A percentile compares a stretch with the other conserved stretches of the same genome.
These are phyloP conservation scores for Balanococcus diminutus DNA, from an alignment of 2,888 invertebrate species.

Conservation along the genomic window DNA sequence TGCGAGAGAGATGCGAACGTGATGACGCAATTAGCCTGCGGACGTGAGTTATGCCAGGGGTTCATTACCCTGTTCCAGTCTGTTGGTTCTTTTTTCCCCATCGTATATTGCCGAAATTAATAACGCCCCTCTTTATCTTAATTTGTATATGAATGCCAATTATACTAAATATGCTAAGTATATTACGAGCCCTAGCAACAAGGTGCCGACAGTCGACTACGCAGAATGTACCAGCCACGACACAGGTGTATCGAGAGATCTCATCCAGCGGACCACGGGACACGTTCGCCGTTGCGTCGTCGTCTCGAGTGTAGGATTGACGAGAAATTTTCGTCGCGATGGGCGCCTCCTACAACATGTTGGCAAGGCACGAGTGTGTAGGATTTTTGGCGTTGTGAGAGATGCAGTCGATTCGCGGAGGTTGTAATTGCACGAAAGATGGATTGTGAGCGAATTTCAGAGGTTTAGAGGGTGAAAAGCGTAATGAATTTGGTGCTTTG, in stretches of 20 bases:
- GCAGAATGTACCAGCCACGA: too few species aligned
- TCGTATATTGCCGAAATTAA: background rate
- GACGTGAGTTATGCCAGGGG: background rate
- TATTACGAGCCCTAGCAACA: background rate
- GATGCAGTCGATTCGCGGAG: background rate
- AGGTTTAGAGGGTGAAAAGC: too few species aligned
- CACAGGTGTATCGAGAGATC: background rate
- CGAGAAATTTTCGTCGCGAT: background rate
- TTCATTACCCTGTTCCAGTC: background rate
- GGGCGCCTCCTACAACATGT: background rate
- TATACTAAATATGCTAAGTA: background rate
- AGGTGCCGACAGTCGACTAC: background rate
- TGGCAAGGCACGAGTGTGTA: background rate
- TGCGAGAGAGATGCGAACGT: background rate
- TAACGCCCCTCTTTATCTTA: conserved; percentile 14
- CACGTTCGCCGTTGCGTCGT: background rate
- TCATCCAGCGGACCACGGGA: background rate
- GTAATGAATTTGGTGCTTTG: too few species aligned
- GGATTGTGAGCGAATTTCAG: background rate
- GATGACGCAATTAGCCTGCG: conserved; percentile 8
- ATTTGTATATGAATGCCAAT: conserved; percentile 28
- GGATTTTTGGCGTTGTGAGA: background rate
- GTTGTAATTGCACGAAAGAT: background rate
- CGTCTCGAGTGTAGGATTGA: background rate
- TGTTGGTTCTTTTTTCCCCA: background rate